phyloP scores from a whole-genome alignment of 2,113 vertebrate genomes.

The Oryzias celebensis region DNA sequence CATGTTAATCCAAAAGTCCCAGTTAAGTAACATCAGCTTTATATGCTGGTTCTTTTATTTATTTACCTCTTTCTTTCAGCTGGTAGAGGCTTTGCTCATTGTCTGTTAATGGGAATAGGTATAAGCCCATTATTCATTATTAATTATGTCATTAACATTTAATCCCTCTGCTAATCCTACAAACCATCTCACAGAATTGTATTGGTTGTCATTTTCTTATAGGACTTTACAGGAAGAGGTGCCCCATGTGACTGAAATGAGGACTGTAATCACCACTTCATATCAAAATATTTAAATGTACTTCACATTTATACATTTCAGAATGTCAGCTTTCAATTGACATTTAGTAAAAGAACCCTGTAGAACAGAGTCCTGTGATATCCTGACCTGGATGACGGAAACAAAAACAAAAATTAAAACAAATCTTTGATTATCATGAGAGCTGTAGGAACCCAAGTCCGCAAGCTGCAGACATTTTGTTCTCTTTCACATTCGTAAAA shows the following conservation, averaged over 20 bases:
- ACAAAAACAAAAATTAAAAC: too few relatives aligned
- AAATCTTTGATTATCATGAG: too few relatives aligned
- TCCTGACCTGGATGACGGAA: too few relatives aligned
- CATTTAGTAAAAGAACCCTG: too few relatives aligned
- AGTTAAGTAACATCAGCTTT: slow-evolving; percentile 18
- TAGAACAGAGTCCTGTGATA: too few relatives aligned
- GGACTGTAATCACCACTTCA: background rate
- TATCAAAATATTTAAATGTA: too few relatives aligned
- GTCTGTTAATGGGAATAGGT: slow-evolving; percentile 64
- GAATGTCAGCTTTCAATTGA: too few relatives aligned
- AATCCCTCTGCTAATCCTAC: slow-evolving; percentile 69
- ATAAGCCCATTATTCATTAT: slow-evolving; percentile 64
- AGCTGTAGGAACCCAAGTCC: too few relatives aligned
- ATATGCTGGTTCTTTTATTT: background rate
- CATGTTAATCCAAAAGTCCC: slow-evolving; percentile 23
- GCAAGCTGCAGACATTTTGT: too few relatives aligned
- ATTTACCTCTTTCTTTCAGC: background rate
- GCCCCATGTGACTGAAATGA: slow-evolving; percentile 11
- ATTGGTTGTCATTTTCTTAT: slow-evolving; percentile 50
- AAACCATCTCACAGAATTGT: slow-evolving; percentile 57
- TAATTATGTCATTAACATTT: slow-evolving; percentile 69
- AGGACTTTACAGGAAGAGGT: slow-evolving; percentile 22
- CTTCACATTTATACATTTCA: too few relatives aligned
- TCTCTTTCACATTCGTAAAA: too few relatives aligned
- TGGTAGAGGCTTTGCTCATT: slow-evolving; percentile 42